phyloP scores from a whole-genome alignment of 92 coral and sea anemone species.

The Ricordea florida region DNA sequence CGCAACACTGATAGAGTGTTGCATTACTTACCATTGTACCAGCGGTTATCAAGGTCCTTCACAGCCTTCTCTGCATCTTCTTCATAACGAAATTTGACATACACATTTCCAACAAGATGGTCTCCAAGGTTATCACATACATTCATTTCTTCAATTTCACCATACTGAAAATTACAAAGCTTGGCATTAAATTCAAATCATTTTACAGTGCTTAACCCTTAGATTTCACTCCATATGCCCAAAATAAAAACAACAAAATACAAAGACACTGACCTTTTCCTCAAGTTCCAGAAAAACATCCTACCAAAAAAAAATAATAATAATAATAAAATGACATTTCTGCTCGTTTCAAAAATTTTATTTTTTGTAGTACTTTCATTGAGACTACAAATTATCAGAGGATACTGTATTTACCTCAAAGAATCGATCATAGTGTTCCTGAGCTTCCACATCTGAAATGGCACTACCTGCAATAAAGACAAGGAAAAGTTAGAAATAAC shows the following conservation, averaged over 20 bases:
- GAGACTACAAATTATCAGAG: neutral
- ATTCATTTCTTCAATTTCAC: slow-evolving; percentile 99
- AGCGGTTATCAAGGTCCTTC: slow-evolving; percentile 87
- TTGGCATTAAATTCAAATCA: neutral
- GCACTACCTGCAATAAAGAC: slow-evolving; percentile 78
- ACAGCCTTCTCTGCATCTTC: slow-evolving; percentile 99
- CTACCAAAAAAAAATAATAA: slow-evolving; percentile 24
- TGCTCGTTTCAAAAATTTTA: no score
- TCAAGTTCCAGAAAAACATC: slow-evolving; percentile 96
- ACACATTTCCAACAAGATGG: slow-evolving; percentile 97
- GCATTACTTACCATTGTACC: slow-evolving; percentile 92
- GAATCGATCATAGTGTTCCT: slow-evolving; percentile 95
- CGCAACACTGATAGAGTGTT: neutral
- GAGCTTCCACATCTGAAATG: slow-evolving; percentile 98
- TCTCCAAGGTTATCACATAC: slow-evolving; percentile 99
- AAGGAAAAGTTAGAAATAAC: no score
- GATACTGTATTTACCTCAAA: slow-evolving; percentile 71
- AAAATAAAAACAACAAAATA: neutral
- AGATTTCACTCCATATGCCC: neutral
- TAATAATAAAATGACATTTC: neutral
- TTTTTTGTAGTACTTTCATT: neutral
- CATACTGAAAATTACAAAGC: slow-evolving; percentile 54
- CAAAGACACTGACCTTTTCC: slow-evolving; percentile 85
- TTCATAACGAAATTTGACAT: slow-evolving; percentile 98
- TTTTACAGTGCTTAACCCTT: neutral